Conservation (phyloP, 2,888 invertebrate genomes). For the Cheilosia grossa region DNA sequence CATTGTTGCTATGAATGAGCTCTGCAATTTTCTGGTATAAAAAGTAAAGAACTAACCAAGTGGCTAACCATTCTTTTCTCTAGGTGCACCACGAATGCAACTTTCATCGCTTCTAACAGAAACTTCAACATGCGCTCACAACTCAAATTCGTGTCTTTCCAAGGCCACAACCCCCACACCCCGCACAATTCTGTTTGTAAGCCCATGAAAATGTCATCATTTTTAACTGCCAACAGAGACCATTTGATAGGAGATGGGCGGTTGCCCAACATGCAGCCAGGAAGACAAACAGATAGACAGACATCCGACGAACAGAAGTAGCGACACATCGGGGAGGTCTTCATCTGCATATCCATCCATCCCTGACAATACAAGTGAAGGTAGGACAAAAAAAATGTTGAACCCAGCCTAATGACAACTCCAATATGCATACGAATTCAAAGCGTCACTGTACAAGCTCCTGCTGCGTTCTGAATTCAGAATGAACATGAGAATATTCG, state of each 20-base stretch:
- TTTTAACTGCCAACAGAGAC: conserved; percentile 30
- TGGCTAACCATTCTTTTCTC: background rate
- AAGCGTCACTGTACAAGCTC: conserved; percentile 20
- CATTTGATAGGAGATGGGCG: conserved; percentile 14
- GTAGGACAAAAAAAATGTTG: background rate
- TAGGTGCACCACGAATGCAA: conserved; percentile 10
- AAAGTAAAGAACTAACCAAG: too few relatives aligned
- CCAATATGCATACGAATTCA: conserved; percentile 41
- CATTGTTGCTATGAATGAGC: too few relatives aligned
- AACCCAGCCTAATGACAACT: conserved; percentile 33
- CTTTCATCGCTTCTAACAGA: background rate
- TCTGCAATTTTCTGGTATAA: too few relatives aligned
- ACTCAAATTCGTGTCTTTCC: conserved; percentile 4
- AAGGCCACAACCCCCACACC: conserved; percentile 1
- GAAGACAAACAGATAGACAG: conserved; percentile 21
- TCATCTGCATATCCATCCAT: conserved; percentile 39
- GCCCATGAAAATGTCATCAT: conserved; percentile 33
- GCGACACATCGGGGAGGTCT: conserved; percentile 3
- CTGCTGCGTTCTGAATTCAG: conserved; percentile 45
- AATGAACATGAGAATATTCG: conserved; percentile 52
- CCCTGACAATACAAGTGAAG: background rate
- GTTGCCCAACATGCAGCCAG: conserved; percentile 13
- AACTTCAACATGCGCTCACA: conserved; percentile 2
- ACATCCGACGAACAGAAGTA: conserved; percentile 3
- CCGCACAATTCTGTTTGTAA: conserved; percentile 25